Conservation (phyloP, 1,140 invertebrate genomes). For the Scaptomyza graminum region DNA sequence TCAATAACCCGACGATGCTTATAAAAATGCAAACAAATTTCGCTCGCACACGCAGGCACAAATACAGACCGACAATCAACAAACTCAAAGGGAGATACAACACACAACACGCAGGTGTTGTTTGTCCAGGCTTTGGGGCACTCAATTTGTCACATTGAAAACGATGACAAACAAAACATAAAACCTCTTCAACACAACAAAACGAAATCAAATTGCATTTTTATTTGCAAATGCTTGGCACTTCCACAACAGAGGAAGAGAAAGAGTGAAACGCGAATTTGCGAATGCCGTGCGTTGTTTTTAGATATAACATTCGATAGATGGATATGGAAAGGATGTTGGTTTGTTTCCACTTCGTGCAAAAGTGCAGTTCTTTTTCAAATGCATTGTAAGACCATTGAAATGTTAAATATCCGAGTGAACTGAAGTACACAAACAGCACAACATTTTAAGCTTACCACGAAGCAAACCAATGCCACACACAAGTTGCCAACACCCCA, state of each 20-base stretch:
- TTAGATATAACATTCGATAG: conserved; percentile 26
- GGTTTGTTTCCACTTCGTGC: neutral
- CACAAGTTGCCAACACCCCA: neutral
- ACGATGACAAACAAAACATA: conserved; percentile 58
- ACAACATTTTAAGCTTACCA: conserved; percentile 4
- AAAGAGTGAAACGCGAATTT: conserved; percentile 28
- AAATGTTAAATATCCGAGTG: conserved; percentile 37
- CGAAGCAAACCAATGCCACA: conserved; percentile 14
- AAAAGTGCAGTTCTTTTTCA: conserved; percentile 24
- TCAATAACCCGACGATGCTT: conserved; percentile 64
- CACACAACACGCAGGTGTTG: conserved; percentile 52
- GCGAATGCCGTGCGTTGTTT: conserved; percentile 33
- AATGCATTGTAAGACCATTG: conserved; percentile 27
- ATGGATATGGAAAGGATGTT: neutral
- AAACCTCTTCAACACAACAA: conserved; percentile 32
- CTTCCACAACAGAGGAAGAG: conserved; percentile 31
- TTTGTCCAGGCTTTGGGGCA: conserved; percentile 47
- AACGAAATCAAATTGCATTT: conserved; percentile 80
- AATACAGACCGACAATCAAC: conserved; percentile 13
- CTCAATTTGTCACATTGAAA: conserved; percentile 82
- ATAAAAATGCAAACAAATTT: conserved; percentile 82
- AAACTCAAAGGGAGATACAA: conserved; percentile 29
- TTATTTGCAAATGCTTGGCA: conserved; percentile 81
- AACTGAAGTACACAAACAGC: neutral
- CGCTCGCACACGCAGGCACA: conserved; percentile 15